Percentiles rank a stretch among this genome's conserved stretches.
phyloP scores from a whole-genome alignment of 2,797 vertebrate species.

The Oreonectes daqikongensis region DNA sequence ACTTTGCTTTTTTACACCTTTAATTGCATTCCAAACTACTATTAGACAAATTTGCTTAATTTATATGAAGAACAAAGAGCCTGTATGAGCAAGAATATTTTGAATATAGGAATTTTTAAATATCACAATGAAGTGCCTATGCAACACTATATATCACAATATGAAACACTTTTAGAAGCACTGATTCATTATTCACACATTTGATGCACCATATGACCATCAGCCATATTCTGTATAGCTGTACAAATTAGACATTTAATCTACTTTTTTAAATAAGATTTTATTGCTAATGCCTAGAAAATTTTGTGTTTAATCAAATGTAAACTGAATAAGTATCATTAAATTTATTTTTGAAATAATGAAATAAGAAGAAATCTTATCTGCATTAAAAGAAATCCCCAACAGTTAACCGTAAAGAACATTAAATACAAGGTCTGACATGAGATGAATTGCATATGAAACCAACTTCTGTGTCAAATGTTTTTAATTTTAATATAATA shows the following conservation, averaged over 20 bases:
- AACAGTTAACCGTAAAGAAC: background rate
- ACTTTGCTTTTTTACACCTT: background rate
- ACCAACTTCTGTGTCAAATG: background rate
- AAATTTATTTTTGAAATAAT: background rate
- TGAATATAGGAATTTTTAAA: background rate
- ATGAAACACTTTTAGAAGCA: background rate
- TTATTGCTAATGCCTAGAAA: background rate
- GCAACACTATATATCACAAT: background rate
- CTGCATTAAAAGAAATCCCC: background rate
- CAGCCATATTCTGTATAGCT: background rate
- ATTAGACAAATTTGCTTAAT: background rate
- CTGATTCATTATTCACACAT: background rate
- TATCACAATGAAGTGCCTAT: background rate
- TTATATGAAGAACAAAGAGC: background rate
- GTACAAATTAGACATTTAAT: constrained; percentile 9
- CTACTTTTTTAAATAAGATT: background rate
- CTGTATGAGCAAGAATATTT: background rate
- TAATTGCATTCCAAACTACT: background rate
- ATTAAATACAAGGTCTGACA: background rate
- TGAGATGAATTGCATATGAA: background rate
- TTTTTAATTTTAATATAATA: too few species aligned
- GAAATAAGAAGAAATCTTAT: too few species aligned
- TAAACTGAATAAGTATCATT: background rate
- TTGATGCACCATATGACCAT: background rate
- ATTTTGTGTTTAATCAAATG: background rate